Conservation (phyloP, 2,797 vertebrate genomes). For the Molossus molossus region DNA sequence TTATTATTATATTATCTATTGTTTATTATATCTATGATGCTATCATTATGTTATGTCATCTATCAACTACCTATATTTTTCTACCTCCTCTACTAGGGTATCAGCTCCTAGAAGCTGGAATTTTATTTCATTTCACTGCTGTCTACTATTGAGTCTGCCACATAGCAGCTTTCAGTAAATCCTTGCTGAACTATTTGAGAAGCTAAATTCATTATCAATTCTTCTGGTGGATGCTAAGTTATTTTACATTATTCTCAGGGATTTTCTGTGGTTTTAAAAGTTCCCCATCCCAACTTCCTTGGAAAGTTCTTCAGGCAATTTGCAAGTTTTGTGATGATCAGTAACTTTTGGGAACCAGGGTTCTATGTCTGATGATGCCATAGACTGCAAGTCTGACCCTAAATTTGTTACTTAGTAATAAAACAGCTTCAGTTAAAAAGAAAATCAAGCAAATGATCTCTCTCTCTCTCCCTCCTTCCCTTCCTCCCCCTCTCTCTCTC, state of each 20-base stretch:
- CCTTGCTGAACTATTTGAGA: not conserved
- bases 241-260: not conserved
- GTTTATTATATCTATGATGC: not conserved
- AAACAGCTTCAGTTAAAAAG: conserved; percentile 34
- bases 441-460: conserved; percentile 21
- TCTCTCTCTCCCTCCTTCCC: not conserved
- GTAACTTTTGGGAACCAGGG: not conserved
- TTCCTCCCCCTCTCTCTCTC: not conserved
- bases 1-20: not conserved
- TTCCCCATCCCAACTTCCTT: not conserved
- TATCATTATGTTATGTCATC: not conserved
- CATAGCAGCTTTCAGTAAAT: not conserved
- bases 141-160: not conserved
- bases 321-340: not conserved
- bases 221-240: not conserved
- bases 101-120: not conserved
- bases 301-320: not conserved
- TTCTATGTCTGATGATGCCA: too few species aligned
- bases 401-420: not conserved
- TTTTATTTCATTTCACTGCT: conserved; percentile 2
- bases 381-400: not conserved
- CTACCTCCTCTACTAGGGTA: not conserved
- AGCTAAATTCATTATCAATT: not conserved
- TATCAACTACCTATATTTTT: not conserved
- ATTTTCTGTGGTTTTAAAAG: conserved; percentile 9